These are phyloP conservation scores for Keiferia lycopersicella DNA, from an alignment of 2,888 invertebrate species.

Conservation along the genomic window DNA sequence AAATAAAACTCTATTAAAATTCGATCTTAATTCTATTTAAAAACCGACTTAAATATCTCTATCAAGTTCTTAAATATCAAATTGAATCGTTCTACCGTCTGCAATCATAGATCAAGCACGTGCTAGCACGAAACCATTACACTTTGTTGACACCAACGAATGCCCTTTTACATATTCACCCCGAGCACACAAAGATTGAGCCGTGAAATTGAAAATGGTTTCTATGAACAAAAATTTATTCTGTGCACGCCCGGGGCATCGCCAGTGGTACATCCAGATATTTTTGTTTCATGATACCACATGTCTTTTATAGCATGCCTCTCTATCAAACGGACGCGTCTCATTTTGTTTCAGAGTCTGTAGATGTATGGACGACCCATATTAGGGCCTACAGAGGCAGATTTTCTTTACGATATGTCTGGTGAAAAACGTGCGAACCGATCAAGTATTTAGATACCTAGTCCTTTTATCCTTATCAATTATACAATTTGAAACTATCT, in stretches of 20 bases:
- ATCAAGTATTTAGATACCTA: not conserved
- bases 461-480: not conserved
- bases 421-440: not conserved
- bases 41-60: not conserved
- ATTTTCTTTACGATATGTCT: not conserved
- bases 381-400: not conserved
- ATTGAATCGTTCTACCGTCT: constrained; percentile 59
- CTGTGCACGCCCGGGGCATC: constrained; percentile 56
- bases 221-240: constrained; percentile 78
- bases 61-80: constrained; percentile 26
- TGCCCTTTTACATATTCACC: constrained; percentile 79
- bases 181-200: constrained; percentile 79
- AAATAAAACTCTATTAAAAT: too few species aligned
- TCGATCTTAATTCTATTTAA: too few species aligned
- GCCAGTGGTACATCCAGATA: constrained; percentile 46
- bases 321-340: constrained; percentile 17
- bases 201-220: constrained; percentile 80
- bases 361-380: constrained; percentile 8
- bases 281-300: constrained; percentile 46
- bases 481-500: too few species aligned
- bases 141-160: constrained; percentile 78
- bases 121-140: constrained; percentile 76
- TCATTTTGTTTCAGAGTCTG: constrained; percentile 12
- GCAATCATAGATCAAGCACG: constrained; percentile 70
- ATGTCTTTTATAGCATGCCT: constrained; percentile 32